These are phyloP conservation scores for Dryocosmus kuriphilus DNA, from an alignment of 2,888 invertebrate species.

Conservation along the genomic window DNA sequence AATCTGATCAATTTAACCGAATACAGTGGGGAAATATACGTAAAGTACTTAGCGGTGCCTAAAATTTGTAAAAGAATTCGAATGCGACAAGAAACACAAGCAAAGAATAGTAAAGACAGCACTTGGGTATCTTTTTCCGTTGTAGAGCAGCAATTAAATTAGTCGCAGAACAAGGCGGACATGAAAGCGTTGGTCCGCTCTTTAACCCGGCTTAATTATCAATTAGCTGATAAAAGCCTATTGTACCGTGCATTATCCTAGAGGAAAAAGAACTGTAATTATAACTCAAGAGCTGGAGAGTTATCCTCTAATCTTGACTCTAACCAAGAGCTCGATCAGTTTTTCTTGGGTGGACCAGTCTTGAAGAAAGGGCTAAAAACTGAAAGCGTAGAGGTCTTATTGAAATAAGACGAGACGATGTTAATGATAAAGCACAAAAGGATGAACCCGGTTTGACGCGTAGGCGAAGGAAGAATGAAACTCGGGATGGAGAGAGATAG, in stretches of 20 bases:
- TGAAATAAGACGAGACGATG: constrained; percentile 59
- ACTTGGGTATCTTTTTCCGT: no score
- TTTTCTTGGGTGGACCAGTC: not conserved
- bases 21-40: no score
- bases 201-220: constrained; percentile 75
- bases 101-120: no score
- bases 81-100: no score
- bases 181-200: constrained; percentile 75
- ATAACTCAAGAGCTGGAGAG: not conserved
- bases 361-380: constrained; percentile 38
- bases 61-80: no score
- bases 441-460: constrained; percentile 69
- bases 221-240: constrained; percentile 74
- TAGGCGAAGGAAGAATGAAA: constrained; percentile 71
- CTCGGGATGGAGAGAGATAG: constrained; percentile 53
- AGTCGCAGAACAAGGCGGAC: constrained; percentile 70
- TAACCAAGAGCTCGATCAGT: not conserved
- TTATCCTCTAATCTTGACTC: not conserved
- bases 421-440: constrained; percentile 72
- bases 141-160: no score
- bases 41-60: no score
- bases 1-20: no score
- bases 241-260: not conserved
- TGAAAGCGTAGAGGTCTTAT: constrained; percentile 30
- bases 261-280: not conserved